A percentile compares a stretch with the other conserved stretches of the same genome.
Evolutionary conservation across 1,140 invertebrate species (phyloP).

Genomic region (Trinorchestia longiramus): DNA sequence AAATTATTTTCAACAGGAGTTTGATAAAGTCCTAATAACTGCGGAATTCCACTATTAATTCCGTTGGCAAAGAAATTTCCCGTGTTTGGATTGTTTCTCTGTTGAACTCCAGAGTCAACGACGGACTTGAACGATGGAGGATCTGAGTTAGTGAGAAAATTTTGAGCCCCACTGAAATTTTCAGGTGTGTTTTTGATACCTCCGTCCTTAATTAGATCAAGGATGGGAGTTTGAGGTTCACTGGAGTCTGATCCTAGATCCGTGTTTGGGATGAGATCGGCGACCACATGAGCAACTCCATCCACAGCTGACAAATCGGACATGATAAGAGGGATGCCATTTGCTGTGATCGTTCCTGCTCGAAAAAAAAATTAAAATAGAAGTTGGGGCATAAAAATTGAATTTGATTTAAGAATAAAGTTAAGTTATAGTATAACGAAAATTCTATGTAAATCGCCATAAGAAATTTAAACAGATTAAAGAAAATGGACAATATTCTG

Average conservation of each 20-base stretch:
- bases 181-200: not conserved
- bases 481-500: not conserved
- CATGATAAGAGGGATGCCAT: slow-evolving; percentile 58
- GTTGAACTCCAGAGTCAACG: not conserved
- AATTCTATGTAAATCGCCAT: not conserved
- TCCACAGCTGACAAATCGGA: slow-evolving; percentile 60
- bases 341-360: slow-evolving; percentile 62
- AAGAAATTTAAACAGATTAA: not conserved
- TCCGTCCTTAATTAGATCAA: not conserved
- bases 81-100: not conserved
- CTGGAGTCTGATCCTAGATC: slow-evolving; percentile 61
- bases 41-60: not conserved
- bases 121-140: not conserved
- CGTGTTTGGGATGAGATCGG: slow-evolving; percentile 60
- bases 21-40: slow-evolving; percentile 7
- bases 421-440: not conserved
- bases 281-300: slow-evolving; percentile 60
- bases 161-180: not conserved
- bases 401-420: not conserved
- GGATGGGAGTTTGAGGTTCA: slow-evolving; percentile 44
- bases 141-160: not conserved
- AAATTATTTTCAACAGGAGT: slow-evolving; percentile 18
- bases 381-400: not conserved
- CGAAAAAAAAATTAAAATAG: not conserved
- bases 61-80: not conserved